Conservation (phyloP, 2,113 vertebrate species). For the Toxotes chatareus region DNA sequence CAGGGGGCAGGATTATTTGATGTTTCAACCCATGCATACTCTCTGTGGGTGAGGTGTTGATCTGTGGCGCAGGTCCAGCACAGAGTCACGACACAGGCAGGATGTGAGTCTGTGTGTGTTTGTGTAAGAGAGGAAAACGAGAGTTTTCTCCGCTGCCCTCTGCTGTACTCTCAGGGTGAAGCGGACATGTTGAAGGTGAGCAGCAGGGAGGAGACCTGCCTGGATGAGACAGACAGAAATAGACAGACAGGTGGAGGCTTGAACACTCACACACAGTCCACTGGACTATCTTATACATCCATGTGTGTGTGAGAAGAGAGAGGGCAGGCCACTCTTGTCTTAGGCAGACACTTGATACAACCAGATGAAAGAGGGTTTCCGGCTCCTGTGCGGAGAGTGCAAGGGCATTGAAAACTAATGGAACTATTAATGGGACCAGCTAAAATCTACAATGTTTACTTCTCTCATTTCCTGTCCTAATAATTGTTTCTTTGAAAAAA, state of each 20-base stretch:
- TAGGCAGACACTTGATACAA: background rate
- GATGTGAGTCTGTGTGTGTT: slow-evolving; percentile 13
- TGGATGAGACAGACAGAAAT: slow-evolving; percentile 6
- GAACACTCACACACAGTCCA: background rate
- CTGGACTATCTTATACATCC: background rate
- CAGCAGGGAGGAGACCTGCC: slow-evolving; percentile 24
- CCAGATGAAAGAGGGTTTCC: no score
- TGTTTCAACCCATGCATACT: background rate
- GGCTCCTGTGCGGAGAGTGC: no score
- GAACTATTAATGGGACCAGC: background rate
- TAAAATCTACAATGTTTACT: no score
- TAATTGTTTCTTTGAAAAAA: no score
- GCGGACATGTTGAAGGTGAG: slow-evolving; percentile 70
- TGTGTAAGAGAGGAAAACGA: background rate
- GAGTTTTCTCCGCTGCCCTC: background rate
- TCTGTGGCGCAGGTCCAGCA: slow-evolving; percentile 16
- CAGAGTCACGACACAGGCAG: slow-evolving; percentile 52
- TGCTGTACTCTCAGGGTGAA: background rate
- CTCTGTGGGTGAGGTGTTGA: slow-evolving; percentile 41
- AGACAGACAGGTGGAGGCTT: background rate
- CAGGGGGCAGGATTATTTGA: background rate
- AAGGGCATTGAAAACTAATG: background rate
- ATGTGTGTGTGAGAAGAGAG: background rate
- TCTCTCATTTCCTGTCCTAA: no score
- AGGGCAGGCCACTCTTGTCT: background rate